Evolutionary conservation across 2,113 vertebrate genomes (phyloP), one percentile per base, ranked within the genome.

Genomic region (Stigmatopora nigra): DNA sequence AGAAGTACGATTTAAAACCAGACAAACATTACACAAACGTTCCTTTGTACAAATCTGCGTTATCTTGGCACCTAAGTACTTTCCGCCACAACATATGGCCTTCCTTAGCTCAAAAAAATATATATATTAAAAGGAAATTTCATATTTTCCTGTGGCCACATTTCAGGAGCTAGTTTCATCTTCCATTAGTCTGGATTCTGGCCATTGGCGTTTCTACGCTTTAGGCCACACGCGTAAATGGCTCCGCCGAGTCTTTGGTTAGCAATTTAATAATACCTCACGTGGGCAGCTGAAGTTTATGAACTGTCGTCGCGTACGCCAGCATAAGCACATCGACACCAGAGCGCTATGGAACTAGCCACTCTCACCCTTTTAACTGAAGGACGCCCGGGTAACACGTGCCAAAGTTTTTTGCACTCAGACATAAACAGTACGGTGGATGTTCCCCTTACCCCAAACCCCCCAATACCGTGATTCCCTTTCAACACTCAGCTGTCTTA

Each of bases 21-120:
- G 84, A 68, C 83, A 72, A 77, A 80, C 58, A 44, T 41, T 44
- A 85, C 84, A 82, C 71, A 76, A 73, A 75, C 70, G 80, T 73
- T 72, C 81, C 75, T 82, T 81, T 87, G 80, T 78, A 77, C 80
- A 85, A 46, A 70, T 78, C 83, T 82, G 68, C 68, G 78, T 80
- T 70, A 68, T 80, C 73, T 81, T 88, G 84, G 88, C 87, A 85
- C 73, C 70, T 77, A 85, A 82, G 88, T 89, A 88, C 88, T 89
- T 56, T 87, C 84, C 78, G 65, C 84, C 79, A 80, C 84, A 82
- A 85, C 79, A 75, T 81, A 80, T 81, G 85, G 82, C 78, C 77
- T 69, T 78, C 72, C 64, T 77, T 83, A 3, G 8, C 64, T 77
- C 82, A 3, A 3, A 20, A 13, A 45, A 22, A 55, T 25, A 52